Evolutionary conservation across 37 sponge, comb jelly and placozoan genomes (phyloP).

Genomic region (Lycopodina hypogea): DNA sequence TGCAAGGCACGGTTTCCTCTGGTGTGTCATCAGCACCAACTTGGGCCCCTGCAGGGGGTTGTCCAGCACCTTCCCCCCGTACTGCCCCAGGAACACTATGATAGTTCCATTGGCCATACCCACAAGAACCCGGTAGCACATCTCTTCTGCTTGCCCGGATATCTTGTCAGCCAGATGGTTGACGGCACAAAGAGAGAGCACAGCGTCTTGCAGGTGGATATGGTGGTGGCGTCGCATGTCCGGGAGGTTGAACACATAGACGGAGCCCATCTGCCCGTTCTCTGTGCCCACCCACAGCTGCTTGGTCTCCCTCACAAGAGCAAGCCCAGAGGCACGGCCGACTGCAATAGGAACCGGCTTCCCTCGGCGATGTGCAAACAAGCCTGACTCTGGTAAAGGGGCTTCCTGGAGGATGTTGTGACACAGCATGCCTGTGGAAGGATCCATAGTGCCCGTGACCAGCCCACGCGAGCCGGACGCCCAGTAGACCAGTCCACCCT

Average conservation of each 20-base stretch:
- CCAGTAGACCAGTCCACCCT: slow-evolving; percentile 68
- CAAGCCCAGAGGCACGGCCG: slow-evolving; percentile 69
- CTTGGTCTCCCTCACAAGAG: slow-evolving; percentile 52
- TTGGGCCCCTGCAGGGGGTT: slow-evolving; percentile 69
- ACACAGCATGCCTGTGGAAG: slow-evolving; percentile 36
- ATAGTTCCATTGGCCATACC: slow-evolving; percentile 84
- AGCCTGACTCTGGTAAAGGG: slow-evolving; percentile 65
- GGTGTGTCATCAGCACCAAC: slow-evolving; percentile 25
- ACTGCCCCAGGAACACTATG: slow-evolving; percentile 60
- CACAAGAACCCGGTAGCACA: slow-evolving; percentile 59
- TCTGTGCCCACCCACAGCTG: slow-evolving; percentile 90
- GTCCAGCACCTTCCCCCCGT: slow-evolving; percentile 44
- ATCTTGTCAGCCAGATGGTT: slow-evolving; percentile 22
- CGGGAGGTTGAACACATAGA: slow-evolving; percentile 80
- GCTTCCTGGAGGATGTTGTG: slow-evolving; percentile 64
- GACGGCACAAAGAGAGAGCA: slow-evolving; percentile 63
- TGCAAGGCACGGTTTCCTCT: slow-evolving; percentile 56
- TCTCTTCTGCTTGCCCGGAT: slow-evolving; percentile 20
- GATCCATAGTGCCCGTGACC: slow-evolving; percentile 69
- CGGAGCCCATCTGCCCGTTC: slow-evolving; percentile 77
- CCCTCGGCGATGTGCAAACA: slow-evolving; percentile 68
- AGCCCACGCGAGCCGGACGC: slow-evolving; percentile 80
- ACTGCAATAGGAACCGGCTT: slow-evolving; percentile 77
- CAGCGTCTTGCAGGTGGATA: slow-evolving; percentile 83
- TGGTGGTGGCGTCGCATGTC: slow-evolving; percentile 72